These are phyloP conservation scores for Heliocidaris erythrogramma DNA, from an alignment of 35 echinoderm and acorn worm genomes.

Conservation along the genomic window DNA sequence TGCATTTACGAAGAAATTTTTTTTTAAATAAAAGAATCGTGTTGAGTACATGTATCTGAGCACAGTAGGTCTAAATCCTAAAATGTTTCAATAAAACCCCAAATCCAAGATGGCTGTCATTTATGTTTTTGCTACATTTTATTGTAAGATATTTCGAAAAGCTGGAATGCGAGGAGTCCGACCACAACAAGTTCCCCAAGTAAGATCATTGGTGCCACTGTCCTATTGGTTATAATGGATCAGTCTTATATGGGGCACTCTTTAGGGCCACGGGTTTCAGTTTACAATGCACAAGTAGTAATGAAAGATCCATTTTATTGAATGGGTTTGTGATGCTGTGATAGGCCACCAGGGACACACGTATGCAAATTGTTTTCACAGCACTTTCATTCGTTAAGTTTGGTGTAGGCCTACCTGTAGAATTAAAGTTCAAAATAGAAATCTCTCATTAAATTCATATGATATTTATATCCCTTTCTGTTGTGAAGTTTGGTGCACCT, in stretches of 20 bases:
- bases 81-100: too few relatives aligned
- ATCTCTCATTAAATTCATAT: not conserved
- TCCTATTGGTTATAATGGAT: not conserved
- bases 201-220: not conserved
- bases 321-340: too few relatives aligned
- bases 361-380: too few relatives aligned
- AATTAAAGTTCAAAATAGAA: not conserved
- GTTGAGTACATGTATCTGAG: too few relatives aligned
- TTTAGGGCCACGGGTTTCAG: not conserved
- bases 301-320: not conserved
- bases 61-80: too few relatives aligned
- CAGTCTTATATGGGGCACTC: not conserved
- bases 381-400: too few relatives aligned
- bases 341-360: too few relatives aligned
- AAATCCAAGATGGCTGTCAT: too few relatives aligned
- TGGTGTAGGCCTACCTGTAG: too few relatives aligned
- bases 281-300: not conserved
- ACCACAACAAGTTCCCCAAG: not conserved
- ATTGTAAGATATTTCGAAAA: not conserved
- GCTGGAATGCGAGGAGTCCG: not conserved
- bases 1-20: too few relatives aligned
- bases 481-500: not conserved
- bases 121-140: not conserved
- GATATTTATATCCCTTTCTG: not conserved
- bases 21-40: too few relatives aligned